Base-by-base conservation (phyloP, 2,797 vertebrate genomes). In the Choloepus didactylus region DNA sequence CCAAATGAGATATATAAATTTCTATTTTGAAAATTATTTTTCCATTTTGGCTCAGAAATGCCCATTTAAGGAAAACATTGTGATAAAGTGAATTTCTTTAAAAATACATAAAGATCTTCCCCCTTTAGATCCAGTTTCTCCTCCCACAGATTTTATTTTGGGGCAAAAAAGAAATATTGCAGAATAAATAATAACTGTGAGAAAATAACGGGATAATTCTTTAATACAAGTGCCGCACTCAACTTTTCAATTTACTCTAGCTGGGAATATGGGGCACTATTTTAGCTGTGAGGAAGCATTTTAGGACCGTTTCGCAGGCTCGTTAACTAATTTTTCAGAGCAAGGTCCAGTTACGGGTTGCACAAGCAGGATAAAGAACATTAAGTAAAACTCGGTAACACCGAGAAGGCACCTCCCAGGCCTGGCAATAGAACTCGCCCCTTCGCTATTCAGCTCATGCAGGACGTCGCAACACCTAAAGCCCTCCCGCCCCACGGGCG, bases 391-490 rank as follows among this genome's bases (percentile, higher is more conserved):
- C 44, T 41, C 41, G 1, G 25, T 59, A 3, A 2, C 72, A 41
- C 35, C 1, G 2, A 44, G 5, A 0, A 31, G 29, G 12, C 46
- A 35, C 18, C 69, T 31, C 60, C 46, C 2, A 25, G 2, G 62
- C 29, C 76, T 9, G 0, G 59, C 84, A 67, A 27, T 31, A 6
- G 62, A 80, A 49, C 75, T 21, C 15, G 4, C 25, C 83, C 16
- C 4, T 6, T 0, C 0, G 0, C 29, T 0, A 0, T 0, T 10
- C 9, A 0, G 25, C 38, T 0, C 0, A 3, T 9, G 14, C 16
- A 8, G 64, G 21, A 49, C 54, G 0, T 14, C 16, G 8, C 51
- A 79, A 88, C 62, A 66, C 62, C 38, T 59, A 0, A 35, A 77
- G 93, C 85, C 89, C 96, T 76, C 72, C 51, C 23, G 70, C 9